These are phyloP conservation scores for Brachypterus glaber DNA, from an alignment of 2,888 invertebrate species.

Conservation along the genomic window DNA sequence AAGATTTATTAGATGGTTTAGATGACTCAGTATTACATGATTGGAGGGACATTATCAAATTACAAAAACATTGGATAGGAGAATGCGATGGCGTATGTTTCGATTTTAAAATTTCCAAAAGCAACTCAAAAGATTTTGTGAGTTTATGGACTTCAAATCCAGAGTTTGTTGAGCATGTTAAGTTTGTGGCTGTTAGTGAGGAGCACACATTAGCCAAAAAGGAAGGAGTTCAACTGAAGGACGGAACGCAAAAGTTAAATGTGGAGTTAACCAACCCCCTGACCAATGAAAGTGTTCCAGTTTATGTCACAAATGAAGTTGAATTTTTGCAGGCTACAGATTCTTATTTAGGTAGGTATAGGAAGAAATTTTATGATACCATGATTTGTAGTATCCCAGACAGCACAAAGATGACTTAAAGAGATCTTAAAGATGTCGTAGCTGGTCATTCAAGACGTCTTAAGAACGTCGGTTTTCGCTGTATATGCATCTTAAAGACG, in stretches of 20 bases:
- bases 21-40: conserved; percentile 57
- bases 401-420: no score
- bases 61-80: conserved; percentile 87
- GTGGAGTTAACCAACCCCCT: conserved; percentile 61
- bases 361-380: no score
- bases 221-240: conserved; percentile 25
- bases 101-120: conserved; percentile 45
- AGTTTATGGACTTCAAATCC: conserved; percentile 68
- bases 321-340: conserved; percentile 57
- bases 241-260: conserved; percentile 34
- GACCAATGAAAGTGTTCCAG: conserved; percentile 51
- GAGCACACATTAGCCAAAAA: conserved; percentile 45
- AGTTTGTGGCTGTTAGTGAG: conserved; percentile 57
- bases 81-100: conserved; percentile 70
- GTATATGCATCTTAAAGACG: no score
- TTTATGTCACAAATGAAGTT: conserved; percentile 54
- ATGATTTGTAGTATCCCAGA: no score
- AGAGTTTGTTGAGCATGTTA: conserved; percentile 59
- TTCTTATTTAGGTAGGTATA: conserved; percentile 56
- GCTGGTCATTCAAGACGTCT: no score
- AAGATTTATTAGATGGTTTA: conserved; percentile 61
- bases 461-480: no score
- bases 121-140: conserved; percentile 32
- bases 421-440: no score
- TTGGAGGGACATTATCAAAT: conserved; percentile 75